Evolutionary conservation across 2,113 vertebrate genomes (phyloP).

Genomic region (Colinus virginianus): DNA sequence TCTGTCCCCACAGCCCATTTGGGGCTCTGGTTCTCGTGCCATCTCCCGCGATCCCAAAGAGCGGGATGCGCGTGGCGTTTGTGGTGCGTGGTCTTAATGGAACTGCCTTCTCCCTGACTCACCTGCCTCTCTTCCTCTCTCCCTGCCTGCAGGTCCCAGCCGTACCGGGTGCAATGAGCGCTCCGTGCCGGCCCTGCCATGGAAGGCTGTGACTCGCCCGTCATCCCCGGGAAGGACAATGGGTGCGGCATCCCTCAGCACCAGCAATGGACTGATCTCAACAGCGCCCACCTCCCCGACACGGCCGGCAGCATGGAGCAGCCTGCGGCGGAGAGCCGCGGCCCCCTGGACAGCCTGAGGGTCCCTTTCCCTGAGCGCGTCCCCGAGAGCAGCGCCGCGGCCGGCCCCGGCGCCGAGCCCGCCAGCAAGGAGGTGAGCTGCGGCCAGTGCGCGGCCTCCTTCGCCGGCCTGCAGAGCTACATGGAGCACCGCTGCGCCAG

Average conservation of each 20-base stretch:
- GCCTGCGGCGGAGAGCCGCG: slow-evolving; percentile 73
- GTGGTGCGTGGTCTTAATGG: rapidly evolving
- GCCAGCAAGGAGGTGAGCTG: slow-evolving; percentile 82
- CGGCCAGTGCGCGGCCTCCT: slow-evolving; percentile 82
- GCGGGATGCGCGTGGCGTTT: rapidly evolving
- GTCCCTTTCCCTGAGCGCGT: slow-evolving; percentile 78
- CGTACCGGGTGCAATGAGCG: slow-evolving; percentile 98
- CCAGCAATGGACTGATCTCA: slow-evolving; percentile 97
- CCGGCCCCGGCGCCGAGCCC: slow-evolving; percentile 69
- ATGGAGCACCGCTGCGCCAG: slow-evolving; percentile 85
- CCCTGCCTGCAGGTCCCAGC: slow-evolving; percentile 78
- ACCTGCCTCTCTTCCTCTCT: slow-evolving; percentile 41
- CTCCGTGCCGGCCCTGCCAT: slow-evolving; percentile 98
- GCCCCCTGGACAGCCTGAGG: slow-evolving; percentile 83
- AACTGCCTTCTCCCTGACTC: neutral
- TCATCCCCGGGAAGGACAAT: slow-evolving; percentile 99
- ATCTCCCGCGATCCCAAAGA: rapidly evolving
- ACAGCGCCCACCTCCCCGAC: slow-evolving; percentile 90
- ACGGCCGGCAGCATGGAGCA: slow-evolving; percentile 90
- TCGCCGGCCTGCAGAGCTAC: slow-evolving; percentile 83
- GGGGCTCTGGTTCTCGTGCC: rapidly evolving
- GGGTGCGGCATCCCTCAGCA: slow-evolving; percentile 92
- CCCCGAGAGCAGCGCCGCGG: slow-evolving; percentile 65
- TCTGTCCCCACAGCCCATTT: rapidly evolving
- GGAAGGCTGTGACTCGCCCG: slow-evolving; percentile 99